Evolutionary conservation across 2,797 vertebrate genomes (phyloP), one percentile per base, ranked within the genome.

Genomic region (Pseudomugil tenellus): DNA sequence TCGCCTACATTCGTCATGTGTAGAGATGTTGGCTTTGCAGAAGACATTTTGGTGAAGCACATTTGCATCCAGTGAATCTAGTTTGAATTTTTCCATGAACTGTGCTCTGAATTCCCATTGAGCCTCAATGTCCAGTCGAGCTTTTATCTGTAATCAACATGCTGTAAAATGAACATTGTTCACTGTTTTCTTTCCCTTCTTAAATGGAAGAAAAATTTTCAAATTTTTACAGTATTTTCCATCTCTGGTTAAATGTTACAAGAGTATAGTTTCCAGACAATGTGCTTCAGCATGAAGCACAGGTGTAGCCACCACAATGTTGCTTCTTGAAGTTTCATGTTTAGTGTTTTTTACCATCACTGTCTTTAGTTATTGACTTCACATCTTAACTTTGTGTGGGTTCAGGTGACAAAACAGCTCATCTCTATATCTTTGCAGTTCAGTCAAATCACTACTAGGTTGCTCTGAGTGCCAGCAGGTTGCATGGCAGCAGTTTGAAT

Each of bases 21-120:
- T 3, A 67, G 43, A 26, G 34, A 29, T 21, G 29, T 13, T 69
- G 69, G 46, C 19, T 58, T 65, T 71, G 54, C 52, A 64, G 75
- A 72, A 31, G 11, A 28, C 12, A 53, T 52, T 65, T 68, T 63
- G 23, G 48, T 54, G 56, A 14, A 9, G 5, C 28, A 0, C 53
- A 63, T 76, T 78, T 78, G 48, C 66, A 69, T 77, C 6, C 43
- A 17, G 48, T 54, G 67, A 43, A 26, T 58, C 2, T 64, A 58
- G 21, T 70, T 66, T 73, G 43, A 76, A 62, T 79, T 41, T 75
- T 37, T 25, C 17, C 49, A 13, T 28, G 12, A 10, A 13, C 29
- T 35, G 6, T 19, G 37, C 4, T 72, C 61, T 25, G 17, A 61
- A 35, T 53, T 17, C 7, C 59, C 11, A 6, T 6, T 13, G 23